Conservation (phyloP, 2,888 invertebrate species). For the Cantharis nigra region DNA sequence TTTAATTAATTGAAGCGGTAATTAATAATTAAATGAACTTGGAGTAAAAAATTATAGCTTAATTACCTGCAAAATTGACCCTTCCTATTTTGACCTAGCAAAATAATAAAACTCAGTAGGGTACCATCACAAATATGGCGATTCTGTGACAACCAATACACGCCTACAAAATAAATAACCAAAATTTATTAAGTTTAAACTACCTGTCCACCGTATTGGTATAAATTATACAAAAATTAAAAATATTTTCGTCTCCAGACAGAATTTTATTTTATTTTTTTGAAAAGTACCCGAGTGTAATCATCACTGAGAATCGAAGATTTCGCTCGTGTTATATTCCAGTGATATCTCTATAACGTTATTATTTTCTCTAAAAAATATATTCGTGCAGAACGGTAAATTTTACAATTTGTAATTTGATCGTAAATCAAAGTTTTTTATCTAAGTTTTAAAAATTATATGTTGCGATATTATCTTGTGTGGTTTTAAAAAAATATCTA, state of each 20-base stretch:
- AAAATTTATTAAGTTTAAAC: background rate
- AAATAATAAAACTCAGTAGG: conserved; percentile 23
- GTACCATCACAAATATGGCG: conserved; percentile 22
- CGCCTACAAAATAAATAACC: conserved; percentile 13
- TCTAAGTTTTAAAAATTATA: background rate
- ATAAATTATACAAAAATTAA: background rate
- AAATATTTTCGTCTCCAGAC: background rate
- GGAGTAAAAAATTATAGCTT: background rate
- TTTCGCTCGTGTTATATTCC: background rate
- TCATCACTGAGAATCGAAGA: background rate
- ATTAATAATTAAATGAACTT: background rate
- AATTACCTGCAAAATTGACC: conserved; percentile 6
- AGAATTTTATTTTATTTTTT: background rate
- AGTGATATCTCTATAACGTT: background rate
- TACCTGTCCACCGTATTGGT: background rate
- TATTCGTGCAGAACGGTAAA: background rate
- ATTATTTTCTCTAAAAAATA: background rate
- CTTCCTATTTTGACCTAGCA: conserved; percentile 9
- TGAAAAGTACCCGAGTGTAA: background rate
- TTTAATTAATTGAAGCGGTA: background rate
- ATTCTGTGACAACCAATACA: conserved; percentile 22
- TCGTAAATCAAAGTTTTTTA: background rate
- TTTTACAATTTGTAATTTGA: background rate
- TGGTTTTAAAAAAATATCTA: too few species aligned
- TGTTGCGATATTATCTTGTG: background rate